These are phyloP conservation scores for Otolemur garnettii DNA, from an alignment of 2,113 vertebrate genomes.

Conservation along the genomic window DNA sequence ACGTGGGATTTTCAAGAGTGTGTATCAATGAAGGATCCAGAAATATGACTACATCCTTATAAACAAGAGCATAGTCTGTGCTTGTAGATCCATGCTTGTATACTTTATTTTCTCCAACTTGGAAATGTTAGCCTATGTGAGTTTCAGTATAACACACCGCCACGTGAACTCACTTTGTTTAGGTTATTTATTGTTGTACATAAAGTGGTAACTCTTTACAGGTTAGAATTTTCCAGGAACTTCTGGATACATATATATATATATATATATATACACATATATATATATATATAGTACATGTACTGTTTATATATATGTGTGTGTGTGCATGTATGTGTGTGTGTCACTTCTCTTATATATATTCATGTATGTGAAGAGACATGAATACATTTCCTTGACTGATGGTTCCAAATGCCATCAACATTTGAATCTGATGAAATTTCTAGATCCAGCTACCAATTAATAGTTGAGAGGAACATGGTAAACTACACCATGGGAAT, in stretches of 20 bases:
- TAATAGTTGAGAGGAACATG: background rate
- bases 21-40: background rate
- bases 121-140: slow-evolving; percentile 10
- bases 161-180: background rate
- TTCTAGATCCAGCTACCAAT: background rate
- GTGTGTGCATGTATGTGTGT: too few relatives aligned
- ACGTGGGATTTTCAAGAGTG: background rate
- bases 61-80: background rate
- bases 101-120: slow-evolving; percentile 11
- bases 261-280: too few relatives aligned
- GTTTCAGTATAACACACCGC: background rate
- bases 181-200: slow-evolving; percentile 68
- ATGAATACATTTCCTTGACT: slow-evolving; percentile 17
- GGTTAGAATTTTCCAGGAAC: slow-evolving; percentile 69
- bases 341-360: too few relatives aligned
- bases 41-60: background rate
- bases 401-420: background rate
- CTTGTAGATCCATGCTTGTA: background rate
- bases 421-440: background rate
- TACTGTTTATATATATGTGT: too few relatives aligned
- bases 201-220: slow-evolving; percentile 58
- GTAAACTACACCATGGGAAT: background rate
- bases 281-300: too few relatives aligned
- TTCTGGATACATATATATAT: slow-evolving; percentile 43
- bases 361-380: slow-evolving; percentile 58